phyloP scores from a whole-genome alignment of 53 echinoderm and acorn worm species.

The Holothuria leucospilota region DNA sequence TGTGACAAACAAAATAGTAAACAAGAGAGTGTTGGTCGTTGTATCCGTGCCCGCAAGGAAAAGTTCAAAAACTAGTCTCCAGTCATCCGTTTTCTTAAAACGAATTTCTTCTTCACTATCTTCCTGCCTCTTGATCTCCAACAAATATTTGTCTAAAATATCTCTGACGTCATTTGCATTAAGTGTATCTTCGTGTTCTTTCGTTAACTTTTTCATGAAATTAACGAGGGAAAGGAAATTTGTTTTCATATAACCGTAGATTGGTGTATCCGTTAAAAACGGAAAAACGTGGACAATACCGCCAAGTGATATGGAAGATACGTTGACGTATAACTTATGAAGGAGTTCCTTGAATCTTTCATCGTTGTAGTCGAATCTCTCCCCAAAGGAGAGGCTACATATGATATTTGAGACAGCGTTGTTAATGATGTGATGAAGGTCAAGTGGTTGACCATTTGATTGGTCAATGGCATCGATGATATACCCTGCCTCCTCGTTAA shows the following conservation, averaged over 20 bases:
- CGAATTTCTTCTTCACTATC: conserved; percentile 7
- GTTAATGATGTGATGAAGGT: conserved; percentile 24
- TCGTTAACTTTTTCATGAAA: conserved; percentile 19
- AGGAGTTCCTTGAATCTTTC: conserved; percentile 36
- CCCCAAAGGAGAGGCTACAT: conserved; percentile 39
- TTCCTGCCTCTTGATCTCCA: conserved; percentile 32
- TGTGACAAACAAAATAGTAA: conserved; percentile 22
- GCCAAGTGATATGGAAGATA: conserved; percentile 5
- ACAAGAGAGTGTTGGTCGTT: conserved; percentile 39
- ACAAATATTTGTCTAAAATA: conserved; percentile 33
- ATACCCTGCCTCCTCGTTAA: conserved; percentile 31
- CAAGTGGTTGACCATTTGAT: not conserved
- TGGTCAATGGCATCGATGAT: conserved; percentile 20
- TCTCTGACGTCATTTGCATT: conserved; percentile 34
- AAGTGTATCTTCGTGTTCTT: conserved; percentile 5
- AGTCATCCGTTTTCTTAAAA: conserved; percentile 19
- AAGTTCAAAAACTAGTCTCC: conserved; percentile 41
- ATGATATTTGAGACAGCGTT: conserved; percentile 48
- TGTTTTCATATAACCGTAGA: conserved; percentile 24
- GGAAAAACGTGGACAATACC: conserved; percentile 40
- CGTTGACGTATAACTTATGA: not conserved
- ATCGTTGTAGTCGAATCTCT: conserved; percentile 45
- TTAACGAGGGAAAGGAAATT: conserved; percentile 20
- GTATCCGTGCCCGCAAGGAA: conserved; percentile 53
- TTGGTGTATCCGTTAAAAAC: conserved; percentile 24